Base-by-base conservation (phyloP, 2,113 vertebrate species). In the Dendrocopos noguchii region DNA sequence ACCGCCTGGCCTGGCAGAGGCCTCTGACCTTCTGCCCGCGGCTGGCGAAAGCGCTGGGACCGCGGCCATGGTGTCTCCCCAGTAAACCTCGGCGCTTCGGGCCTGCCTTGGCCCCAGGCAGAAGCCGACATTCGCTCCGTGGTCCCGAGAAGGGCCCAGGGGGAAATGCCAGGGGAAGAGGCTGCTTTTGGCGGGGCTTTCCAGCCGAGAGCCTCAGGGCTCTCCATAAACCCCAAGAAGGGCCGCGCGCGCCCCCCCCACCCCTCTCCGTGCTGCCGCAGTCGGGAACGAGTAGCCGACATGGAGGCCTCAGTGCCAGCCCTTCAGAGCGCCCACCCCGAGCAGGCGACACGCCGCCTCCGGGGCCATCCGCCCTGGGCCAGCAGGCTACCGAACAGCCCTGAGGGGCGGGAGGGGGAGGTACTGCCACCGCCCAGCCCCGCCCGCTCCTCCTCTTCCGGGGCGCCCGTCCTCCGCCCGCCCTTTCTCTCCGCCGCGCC, bases 301-400 rank as follows among this genome's bases (percentile, higher is more conserved):
- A 9, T 1, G 0, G 8, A 8, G 11, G 29, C 10, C 11, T 7
- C 42, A 0, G 16, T 4, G 4, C 19, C 50, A 4, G 6, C 2
- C 8, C 5, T 6, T 15, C 1, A 4, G 14, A 28, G 1, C 5
- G 2, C 13, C 7, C 8, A 2, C 12, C 25, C 4, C 21, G 2
- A 0, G 7, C 6, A 0, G 9, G 7, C 9, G 7, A 6, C 2
- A 28, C 3, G 4, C 3, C 2, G 3, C 1, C 1, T 4, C 7
- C 12, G 13, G 11, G 2, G 2, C 1, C 7, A 1, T 8, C 7
- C 53, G 53, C 24, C 6, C 53, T 7, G 27, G 2, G 3, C 28
- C n/a, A 20, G 18, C 11, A 31, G 4, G 5, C 36, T 6, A 1
- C 15, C 0, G 3, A 4, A 6, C 22, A 2, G 7, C 47, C 8